Conservation (phyloP, 2,113 vertebrate species). For the Rhagologus leucostigma region DNA sequence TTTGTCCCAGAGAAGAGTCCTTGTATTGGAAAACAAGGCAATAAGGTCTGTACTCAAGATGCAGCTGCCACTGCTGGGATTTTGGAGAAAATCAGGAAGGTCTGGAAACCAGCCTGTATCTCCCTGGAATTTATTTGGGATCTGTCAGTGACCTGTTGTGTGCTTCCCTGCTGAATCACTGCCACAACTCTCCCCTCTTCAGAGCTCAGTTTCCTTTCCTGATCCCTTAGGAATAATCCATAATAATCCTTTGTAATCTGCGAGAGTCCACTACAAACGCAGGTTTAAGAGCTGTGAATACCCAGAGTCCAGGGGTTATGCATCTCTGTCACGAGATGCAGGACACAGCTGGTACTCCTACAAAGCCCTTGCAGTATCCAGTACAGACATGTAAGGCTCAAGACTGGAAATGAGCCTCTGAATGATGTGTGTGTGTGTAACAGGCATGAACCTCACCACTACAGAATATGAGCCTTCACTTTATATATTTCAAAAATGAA, state of each 20-base stretch:
- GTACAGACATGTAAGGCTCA: not conserved
- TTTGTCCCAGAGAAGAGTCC: not conserved
- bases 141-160: not conserved
- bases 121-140: not conserved
- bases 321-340: not conserved
- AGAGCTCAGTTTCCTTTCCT: not conserved
- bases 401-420: not conserved
- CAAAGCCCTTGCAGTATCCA: not conserved
- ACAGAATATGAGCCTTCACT: not conserved
- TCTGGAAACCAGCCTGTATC: not conserved
- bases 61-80: not conserved
- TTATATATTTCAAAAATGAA: not conserved
- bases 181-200: not conserved
- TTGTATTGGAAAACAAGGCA: not conserved
- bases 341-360: not conserved
- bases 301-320: not conserved
- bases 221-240: not conserved
- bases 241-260: constrained; percentile 3
- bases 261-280: not conserved
- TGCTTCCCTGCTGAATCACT: not conserved
- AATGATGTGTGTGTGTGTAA: not conserved
- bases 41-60: not conserved
- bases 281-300: not conserved
- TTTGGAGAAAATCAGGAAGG: not conserved
- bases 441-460: not conserved